phyloP scores from a whole-genome alignment of 2,113 vertebrate genomes.

The Trogon melanurus region DNA sequence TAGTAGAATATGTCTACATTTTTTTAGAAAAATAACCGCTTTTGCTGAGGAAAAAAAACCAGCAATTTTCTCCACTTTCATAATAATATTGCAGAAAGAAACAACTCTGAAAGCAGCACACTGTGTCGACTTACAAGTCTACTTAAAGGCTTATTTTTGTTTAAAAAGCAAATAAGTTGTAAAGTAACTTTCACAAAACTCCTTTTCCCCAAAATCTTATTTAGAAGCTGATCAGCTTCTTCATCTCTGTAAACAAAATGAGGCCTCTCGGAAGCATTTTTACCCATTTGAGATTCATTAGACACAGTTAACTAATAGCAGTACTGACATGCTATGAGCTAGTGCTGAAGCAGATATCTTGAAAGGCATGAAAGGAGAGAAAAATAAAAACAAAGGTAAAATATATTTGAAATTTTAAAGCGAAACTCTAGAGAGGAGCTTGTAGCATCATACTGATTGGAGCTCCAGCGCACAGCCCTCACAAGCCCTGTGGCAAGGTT shows the following conservation, averaged over 20 bases:
- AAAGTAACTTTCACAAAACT: not conserved
- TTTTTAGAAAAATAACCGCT: not conserved
- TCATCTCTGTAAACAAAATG: conserved; percentile 10
- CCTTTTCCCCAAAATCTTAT: not conserved
- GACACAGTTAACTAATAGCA: not conserved
- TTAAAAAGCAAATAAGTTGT: not conserved
- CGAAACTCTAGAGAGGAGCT: not conserved
- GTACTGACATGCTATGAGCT: not conserved
- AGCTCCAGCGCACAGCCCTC: not conserved
- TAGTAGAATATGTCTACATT: not conserved
- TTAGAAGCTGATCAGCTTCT: not conserved
- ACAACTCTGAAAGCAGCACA: not conserved
- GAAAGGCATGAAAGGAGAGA: not conserved
- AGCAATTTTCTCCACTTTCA: not conserved
- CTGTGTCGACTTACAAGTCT: not conserved
- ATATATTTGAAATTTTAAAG: not conserved
- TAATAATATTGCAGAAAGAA: not conserved
- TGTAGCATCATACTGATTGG: not conserved
- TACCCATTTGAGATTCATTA: conserved; percentile 1
- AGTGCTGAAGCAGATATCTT: not conserved
- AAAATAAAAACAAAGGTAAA: not conserved
- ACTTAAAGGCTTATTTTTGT: not conserved
- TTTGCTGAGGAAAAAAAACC: not conserved
- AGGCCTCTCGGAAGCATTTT: not conserved
- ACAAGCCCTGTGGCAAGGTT: not conserved